These are phyloP conservation scores for Tinea pellionella DNA, from an alignment of 2,888 invertebrate genomes.

Conservation along the genomic window DNA sequence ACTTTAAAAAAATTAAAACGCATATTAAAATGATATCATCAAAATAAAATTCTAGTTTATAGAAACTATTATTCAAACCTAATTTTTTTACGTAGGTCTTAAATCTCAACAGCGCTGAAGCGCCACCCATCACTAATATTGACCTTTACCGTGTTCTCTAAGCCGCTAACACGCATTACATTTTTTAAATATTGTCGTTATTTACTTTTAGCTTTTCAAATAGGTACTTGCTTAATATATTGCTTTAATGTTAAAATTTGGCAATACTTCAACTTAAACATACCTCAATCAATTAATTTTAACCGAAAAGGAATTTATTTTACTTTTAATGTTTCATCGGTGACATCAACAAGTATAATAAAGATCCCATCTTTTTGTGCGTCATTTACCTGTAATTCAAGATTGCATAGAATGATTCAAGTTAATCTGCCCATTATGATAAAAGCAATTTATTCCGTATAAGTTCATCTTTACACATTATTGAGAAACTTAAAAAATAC, in stretches of 20 bases:
- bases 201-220: slow-evolving; percentile 2
- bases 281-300: background rate
- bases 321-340: background rate
- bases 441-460: background rate
- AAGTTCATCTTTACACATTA: background rate
- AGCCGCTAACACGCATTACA: background rate
- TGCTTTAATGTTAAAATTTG: background rate
- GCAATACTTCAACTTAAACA: no score
- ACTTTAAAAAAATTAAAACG: background rate
- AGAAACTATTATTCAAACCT: background rate
- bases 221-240: background rate
- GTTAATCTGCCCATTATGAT: background rate
- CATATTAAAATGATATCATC: background rate
- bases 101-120: background rate
- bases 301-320: background rate
- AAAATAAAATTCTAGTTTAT: background rate
- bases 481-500: background rate
- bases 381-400: background rate
- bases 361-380: background rate
- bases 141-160: background rate
- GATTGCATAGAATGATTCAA: background rate
- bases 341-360: background rate
- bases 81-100: background rate
- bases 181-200: slow-evolving; percentile 1
- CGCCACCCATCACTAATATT: background rate